Evolutionary conservation across 2,113 vertebrate genomes (phyloP).

Genomic region (Microcebus jonahi): DNA sequence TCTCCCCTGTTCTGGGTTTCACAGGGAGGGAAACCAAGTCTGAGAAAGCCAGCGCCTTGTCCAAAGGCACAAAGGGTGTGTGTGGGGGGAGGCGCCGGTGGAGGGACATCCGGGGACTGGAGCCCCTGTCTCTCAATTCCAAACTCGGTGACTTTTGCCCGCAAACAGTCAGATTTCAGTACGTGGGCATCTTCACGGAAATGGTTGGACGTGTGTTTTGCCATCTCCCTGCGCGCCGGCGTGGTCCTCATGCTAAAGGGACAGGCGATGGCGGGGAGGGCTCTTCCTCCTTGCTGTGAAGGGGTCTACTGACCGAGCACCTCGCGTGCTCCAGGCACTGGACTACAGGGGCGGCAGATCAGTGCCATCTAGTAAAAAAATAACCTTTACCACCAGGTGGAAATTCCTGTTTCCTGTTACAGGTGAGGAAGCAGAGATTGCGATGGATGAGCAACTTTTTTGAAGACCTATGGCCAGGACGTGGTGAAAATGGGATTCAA

Average conservation of each 20-base stretch:
- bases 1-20: not conserved
- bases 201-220: too few relatives aligned
- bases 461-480: not conserved
- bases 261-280: not conserved
- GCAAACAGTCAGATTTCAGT: not conserved
- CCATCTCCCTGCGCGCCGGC: not conserved
- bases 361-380: accelerated
- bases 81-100: too few relatives aligned
- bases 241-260: not conserved
- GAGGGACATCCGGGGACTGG: accelerated
- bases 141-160: not conserved
- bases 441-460: not conserved
- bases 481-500: not conserved
- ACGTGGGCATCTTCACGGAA: not conserved
- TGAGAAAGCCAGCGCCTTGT: not conserved
- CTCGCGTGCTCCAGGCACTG: not conserved
- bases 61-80: not conserved
- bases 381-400: not conserved
- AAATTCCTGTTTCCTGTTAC: not conserved
- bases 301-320: not conserved
- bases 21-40: not conserved
- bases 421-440: not conserved
- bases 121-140: not conserved
- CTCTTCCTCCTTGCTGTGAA: not conserved
- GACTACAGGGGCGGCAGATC: too few relatives aligned